These are phyloP conservation scores for Agapostemon virescens DNA, from an alignment of 2,888 invertebrate genomes.

Conservation along the genomic window DNA sequence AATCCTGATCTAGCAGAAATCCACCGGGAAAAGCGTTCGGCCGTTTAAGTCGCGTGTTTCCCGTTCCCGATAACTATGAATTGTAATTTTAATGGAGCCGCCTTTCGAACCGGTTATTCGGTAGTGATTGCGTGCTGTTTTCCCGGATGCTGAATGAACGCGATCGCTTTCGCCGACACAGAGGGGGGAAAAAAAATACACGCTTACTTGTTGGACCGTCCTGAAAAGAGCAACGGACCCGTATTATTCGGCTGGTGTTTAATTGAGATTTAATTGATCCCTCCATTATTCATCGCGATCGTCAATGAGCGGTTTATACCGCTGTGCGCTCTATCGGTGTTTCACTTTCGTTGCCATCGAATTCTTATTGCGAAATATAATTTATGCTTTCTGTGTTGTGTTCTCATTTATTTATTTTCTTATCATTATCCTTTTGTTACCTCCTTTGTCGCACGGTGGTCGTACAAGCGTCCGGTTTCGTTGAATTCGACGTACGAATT, in stretches of 20 bases:
- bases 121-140: conserved; percentile 56
- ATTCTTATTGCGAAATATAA: conserved; percentile 65
- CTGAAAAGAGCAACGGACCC: conserved; percentile 66
- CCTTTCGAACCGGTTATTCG: conserved; percentile 51
- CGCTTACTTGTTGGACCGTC: conserved; percentile 49
- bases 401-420: conserved; percentile 59
- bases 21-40: conserved; percentile 12
- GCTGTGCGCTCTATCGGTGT: conserved; percentile 64
- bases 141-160: conserved; percentile 56
- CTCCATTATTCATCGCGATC: conserved; percentile 76
- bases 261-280: conserved; percentile 75
- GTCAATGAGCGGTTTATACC: conserved; percentile 71
- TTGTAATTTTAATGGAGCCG: conserved; percentile 63
- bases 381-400: conserved; percentile 66
- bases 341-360: conserved; percentile 63
- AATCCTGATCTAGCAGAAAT: background rate
- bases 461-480: conserved; percentile 14
- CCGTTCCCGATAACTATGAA: conserved; percentile 40
- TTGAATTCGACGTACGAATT: background rate
- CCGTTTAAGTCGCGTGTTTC: conserved; percentile 17
- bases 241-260: conserved; percentile 72
- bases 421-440: conserved; percentile 51
- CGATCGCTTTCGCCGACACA: conserved; percentile 49
- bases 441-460: conserved; percentile 21
- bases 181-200: conserved; percentile 40